Percentiles rank a stretch among this genome's conserved stretches.
These are phyloP conservation scores for Heliocidaris tuberculata DNA, from an alignment of 35 echinoderm and acorn worm genomes.

Conservation along the genomic window DNA sequence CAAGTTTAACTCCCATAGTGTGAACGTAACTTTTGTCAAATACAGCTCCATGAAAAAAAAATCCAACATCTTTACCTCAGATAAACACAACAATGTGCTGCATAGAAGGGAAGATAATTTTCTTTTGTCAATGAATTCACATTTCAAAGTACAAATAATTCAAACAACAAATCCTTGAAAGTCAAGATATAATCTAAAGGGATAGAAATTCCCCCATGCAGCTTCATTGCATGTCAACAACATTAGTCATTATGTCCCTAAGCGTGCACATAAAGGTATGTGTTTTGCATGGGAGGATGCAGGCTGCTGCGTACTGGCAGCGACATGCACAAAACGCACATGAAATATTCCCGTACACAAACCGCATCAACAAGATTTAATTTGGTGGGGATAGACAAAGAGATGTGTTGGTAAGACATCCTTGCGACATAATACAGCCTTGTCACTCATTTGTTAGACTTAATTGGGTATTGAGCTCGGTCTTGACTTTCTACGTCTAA, in stretches of 20 bases:
- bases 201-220: not conserved
- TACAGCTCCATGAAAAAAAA: too few species aligned
- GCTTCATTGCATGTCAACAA: too few species aligned
- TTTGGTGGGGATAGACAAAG: not conserved
- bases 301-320: not conserved
- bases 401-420: not conserved
- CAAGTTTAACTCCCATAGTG: too few species aligned
- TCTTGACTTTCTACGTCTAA: not conserved
- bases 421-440: not conserved
- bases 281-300: not conserved
- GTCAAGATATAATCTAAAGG: not conserved
- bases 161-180: not conserved
- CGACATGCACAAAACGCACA: not conserved
- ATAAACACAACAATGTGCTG: not conserved
- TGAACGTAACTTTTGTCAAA: too few species aligned
- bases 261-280: too few species aligned
- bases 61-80: too few species aligned
- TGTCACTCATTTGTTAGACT: constrained; percentile 1
- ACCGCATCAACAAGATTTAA: not conserved
- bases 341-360: not conserved
- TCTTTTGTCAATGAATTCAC: not conserved
- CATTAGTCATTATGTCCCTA: too few species aligned
- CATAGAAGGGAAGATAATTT: not conserved
- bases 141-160: not conserved
- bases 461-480: not conserved